Evolutionary conservation across 2,113 vertebrate species (phyloP).

Genomic region (Cinclus cinclus): DNA sequence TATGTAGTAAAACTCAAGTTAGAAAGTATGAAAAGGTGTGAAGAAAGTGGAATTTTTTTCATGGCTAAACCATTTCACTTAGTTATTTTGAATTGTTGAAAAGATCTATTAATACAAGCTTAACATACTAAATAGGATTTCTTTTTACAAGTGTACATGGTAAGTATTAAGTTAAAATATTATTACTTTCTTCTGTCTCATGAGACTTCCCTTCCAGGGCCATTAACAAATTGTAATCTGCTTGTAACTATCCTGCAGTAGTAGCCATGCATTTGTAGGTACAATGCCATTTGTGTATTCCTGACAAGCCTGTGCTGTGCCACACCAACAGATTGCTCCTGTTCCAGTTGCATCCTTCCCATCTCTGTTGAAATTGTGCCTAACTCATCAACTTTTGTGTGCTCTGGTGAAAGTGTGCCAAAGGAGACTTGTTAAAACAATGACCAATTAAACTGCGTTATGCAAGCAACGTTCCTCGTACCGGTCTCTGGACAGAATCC

Average conservation of each 20-base stretch:
- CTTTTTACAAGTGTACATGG: neutral
- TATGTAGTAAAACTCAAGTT: neutral
- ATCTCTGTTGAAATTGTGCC: neutral
- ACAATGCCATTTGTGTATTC: neutral
- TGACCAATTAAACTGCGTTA: neutral
- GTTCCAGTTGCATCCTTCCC: neutral
- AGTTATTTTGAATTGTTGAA: neutral
- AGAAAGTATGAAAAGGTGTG: neutral
- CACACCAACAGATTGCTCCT: neutral
- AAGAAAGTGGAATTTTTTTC: neutral
- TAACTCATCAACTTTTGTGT: neutral
- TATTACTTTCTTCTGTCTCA: neutral
- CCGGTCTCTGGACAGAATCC: slow-evolving; percentile 97
- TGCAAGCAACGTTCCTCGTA: neutral
- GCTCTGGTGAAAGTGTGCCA: neutral
- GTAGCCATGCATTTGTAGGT: neutral
- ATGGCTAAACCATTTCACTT: neutral
- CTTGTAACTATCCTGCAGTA: neutral
- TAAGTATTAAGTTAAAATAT: neutral
- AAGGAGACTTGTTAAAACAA: neutral
- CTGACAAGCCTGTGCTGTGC: neutral
- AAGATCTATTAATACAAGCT: neutral
- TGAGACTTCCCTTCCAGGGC: neutral
- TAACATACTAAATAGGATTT: slow-evolving; percentile 2
- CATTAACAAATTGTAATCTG: neutral